Evolutionary conservation across 2,113 vertebrate genomes (phyloP).

Genomic region (Hiodon alosoides): DNA sequence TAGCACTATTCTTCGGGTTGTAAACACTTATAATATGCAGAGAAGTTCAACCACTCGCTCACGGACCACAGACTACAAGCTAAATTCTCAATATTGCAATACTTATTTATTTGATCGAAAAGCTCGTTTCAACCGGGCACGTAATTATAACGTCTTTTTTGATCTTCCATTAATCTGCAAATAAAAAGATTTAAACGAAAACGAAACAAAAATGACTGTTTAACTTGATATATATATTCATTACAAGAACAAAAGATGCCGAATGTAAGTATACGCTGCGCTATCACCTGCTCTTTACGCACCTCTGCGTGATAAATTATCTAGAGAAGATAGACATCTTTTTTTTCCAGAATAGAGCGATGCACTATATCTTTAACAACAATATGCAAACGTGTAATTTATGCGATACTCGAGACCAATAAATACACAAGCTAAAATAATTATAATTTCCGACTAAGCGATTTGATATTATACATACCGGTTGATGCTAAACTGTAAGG

Average conservation of each 20-base stretch:
- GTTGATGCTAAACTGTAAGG: slow-evolving; percentile 52
- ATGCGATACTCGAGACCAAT: not conserved
- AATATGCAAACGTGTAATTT: not conserved
- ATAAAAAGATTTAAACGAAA: too few species aligned
- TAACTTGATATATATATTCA: not conserved
- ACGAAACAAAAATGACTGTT: not conserved
- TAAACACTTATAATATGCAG: not conserved
- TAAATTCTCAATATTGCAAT: too few species aligned
- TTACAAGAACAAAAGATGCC: slow-evolving; percentile 39
- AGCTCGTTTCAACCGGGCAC: too few species aligned
- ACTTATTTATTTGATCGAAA: too few species aligned
- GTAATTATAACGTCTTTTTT: too few species aligned
- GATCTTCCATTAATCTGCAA: too few species aligned
- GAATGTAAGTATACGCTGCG: slow-evolving; percentile 31
- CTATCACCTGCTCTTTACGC: slow-evolving; percentile 41
- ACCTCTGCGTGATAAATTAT: slow-evolving; percentile 37
- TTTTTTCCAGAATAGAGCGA: not conserved
- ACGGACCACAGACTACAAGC: too few species aligned
- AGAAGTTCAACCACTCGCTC: not conserved
- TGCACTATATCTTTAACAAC: not conserved
- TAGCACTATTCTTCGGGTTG: too few species aligned
- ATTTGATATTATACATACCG: slow-evolving; percentile 53
- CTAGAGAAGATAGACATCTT: not conserved
- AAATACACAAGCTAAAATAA: not conserved
- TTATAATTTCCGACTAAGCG: not conserved